Evolutionary conservation across 2,797 vertebrate species (phyloP), one percentile per base, ranked within the genome.

Genomic region (Chaetodon trifasciatus): DNA sequence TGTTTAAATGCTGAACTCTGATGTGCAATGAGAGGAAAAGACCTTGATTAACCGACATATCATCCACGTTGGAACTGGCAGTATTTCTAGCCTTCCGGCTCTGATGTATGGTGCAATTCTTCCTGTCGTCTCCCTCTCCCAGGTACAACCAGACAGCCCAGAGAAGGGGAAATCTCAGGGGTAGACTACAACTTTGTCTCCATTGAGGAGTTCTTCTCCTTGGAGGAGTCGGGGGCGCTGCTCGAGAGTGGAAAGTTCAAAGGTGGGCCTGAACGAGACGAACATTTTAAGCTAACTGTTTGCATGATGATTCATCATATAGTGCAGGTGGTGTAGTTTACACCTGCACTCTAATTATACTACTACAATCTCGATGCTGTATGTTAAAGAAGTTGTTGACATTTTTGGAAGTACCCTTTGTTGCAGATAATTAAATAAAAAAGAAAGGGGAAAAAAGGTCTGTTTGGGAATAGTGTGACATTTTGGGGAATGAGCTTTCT

Each of bases 131-230:
- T 67, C 46, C 1, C 56, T 74, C 55, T 63, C 80, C 0, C 93
- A 99, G 98, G 98, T 92, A 99, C 98, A 40, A 99, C 98, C 61
- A 96, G 98, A 89, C 96, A 95, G 89, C 97, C 97, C 83, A 95
- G 97, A 89, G 97, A 97, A 70, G 98, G 97, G 61, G 98, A 99
- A 85, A 97, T 98, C 64, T 96, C 98, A 50, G 98, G 97, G 35
- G 96, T 99, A 76, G 98, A 99, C 94, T 99, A 99, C 93, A 99
- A 98, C 92, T 99, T 99, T 92, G 98, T 99, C 92, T 96, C 97
- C 79, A 96, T 99, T 70, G 97, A 98, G 74, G 97, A 99, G 84
- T 99, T 99, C 86, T 98, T 98, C 94, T 96, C 96, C 0, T 92
- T 99, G 92, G 98, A 99, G 89, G 98, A 98, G 92, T 98, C 97